phyloP scores from a whole-genome alignment of 2,797 vertebrate genomes.

The Phaenicophaeus curvirostris region DNA sequence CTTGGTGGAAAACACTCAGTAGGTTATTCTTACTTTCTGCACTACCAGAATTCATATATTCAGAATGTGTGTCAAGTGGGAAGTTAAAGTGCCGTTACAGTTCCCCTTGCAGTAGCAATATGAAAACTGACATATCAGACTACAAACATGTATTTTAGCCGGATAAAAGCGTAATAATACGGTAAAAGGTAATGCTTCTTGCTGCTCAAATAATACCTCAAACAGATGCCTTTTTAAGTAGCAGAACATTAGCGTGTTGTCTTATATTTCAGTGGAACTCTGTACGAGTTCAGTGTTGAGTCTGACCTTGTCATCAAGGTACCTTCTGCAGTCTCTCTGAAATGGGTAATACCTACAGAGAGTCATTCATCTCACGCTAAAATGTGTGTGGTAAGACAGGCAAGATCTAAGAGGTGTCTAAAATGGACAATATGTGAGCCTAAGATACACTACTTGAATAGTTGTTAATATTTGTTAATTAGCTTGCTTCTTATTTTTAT shows the following conservation, averaged over 20 bases:
- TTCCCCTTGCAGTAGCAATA: background rate
- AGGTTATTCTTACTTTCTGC: background rate
- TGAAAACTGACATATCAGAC: background rate
- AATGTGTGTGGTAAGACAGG: background rate
- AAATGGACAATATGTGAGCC: background rate
- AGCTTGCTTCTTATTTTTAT: background rate
- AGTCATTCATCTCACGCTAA: background rate
- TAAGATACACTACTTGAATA: background rate
- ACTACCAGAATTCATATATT: background rate
- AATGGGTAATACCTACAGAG: background rate
- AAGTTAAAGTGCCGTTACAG: background rate
- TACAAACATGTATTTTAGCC: background rate
- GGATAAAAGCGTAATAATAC: background rate
- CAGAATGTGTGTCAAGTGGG: background rate
- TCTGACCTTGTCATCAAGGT: background rate
- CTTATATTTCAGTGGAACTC: background rate
- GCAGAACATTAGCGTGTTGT: rapidly evolving
- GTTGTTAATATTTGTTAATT: background rate
- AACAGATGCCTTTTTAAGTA: background rate
- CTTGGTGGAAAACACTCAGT: background rate
- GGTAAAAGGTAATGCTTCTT: background rate
- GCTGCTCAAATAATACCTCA: background rate
- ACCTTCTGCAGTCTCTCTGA: background rate
- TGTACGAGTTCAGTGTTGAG: background rate
- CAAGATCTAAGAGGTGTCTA: background rate